These are phyloP conservation scores for Eurytoma adleriae DNA, from an alignment of 2,888 invertebrate genomes.

Conservation along the genomic window DNA sequence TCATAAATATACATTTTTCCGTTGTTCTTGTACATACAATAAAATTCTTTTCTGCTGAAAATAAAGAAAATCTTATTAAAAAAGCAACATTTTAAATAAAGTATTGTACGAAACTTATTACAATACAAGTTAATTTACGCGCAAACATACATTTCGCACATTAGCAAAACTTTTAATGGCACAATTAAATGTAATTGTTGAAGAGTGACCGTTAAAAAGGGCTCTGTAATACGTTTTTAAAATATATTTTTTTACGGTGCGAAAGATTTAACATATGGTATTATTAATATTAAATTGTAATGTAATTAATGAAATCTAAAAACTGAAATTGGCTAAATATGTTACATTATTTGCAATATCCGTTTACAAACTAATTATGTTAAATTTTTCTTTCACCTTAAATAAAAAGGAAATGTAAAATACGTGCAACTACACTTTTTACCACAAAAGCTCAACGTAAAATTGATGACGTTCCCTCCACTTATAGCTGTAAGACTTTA, in stretches of 20 bases:
- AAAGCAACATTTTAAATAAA: too few species aligned
- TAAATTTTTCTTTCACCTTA: too few species aligned
- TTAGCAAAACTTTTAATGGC: neutral
- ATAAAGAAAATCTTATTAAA: too few species aligned
- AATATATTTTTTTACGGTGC: constrained; percentile 16
- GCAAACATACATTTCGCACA: neutral
- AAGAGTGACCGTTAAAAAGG: neutral
- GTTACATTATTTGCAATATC: neutral
- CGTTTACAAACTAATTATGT: neutral
- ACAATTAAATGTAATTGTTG: neutral
- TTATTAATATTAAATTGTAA: too few species aligned
- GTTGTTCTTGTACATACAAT: too few species aligned
- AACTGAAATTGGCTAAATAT: neutral
- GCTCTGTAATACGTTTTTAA: neutral
- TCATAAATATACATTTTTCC: too few species aligned
- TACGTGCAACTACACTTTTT: constrained; percentile 12
- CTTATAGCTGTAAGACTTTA: constrained; percentile 29
- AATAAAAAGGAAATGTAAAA: neutral
- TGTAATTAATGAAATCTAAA: too few species aligned
- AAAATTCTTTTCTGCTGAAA: too few species aligned
- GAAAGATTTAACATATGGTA: neutral
- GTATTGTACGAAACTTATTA: too few species aligned
- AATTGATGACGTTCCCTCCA: constrained; percentile 40
- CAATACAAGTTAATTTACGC: too few species aligned
- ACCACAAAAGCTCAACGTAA: constrained; percentile 15